phyloP scores from a whole-genome alignment of 2,888 invertebrate genomes.

The Kuschelorhynchus macadamiae region DNA sequence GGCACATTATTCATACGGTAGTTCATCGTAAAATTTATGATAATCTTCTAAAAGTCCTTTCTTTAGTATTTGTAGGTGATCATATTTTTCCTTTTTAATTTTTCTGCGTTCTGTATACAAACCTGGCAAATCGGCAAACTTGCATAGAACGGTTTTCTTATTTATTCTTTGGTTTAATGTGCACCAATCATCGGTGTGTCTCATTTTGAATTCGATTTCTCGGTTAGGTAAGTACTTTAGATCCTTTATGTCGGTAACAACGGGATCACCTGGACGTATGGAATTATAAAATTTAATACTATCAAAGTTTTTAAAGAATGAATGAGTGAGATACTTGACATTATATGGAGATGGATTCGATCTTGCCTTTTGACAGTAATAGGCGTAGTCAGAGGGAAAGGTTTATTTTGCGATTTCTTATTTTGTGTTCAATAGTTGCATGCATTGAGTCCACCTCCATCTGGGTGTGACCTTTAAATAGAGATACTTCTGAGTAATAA shows the following conservation, averaged over 20 bases:
- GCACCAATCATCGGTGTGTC: not conserved
- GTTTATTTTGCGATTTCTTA: constrained; percentile 44
- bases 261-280: constrained; percentile 16
- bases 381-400: constrained; percentile 50
- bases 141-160: not conserved
- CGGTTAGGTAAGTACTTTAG: constrained; percentile 2
- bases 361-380: constrained; percentile 42
- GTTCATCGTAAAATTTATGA: no score
- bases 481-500: constrained; percentile 42
- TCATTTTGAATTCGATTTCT: not conserved
- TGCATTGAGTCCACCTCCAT: constrained; percentile 49
- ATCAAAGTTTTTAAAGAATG: constrained; percentile 17
- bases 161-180: not conserved
- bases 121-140: not conserved
- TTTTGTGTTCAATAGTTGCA: constrained; percentile 35
- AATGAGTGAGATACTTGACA: constrained; percentile 40
- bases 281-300: constrained; percentile 8
- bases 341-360: constrained; percentile 41
- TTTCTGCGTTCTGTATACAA: not conserved
- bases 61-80: constrained; percentile 6
- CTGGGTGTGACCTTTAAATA: constrained; percentile 47
- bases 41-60: not conserved
- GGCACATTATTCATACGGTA: no score
- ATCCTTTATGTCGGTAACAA: constrained; percentile 6
- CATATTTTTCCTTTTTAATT: no score